phyloP scores from a whole-genome alignment of 1,140 invertebrate genomes.

The Tribolium castaneum region DNA sequence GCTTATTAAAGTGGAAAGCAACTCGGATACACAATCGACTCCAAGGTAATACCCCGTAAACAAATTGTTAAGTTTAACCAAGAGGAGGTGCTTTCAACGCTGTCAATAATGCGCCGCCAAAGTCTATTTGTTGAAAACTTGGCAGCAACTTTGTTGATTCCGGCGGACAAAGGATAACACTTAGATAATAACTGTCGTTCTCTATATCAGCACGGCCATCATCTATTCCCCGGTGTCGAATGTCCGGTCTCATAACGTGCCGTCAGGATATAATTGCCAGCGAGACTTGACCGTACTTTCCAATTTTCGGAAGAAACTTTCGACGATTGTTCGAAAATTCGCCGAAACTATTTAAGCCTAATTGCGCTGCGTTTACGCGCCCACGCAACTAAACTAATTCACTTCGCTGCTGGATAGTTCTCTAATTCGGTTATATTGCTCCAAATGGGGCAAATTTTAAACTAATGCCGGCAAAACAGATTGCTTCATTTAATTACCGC shows the following conservation, averaged over 20 bases:
- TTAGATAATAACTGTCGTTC: constrained; percentile 43
- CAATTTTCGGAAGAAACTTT: neutral
- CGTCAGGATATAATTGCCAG: constrained; percentile 13
- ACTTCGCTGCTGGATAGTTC: constrained; percentile 7
- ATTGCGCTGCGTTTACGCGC: constrained; percentile 18
- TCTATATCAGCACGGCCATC: constrained; percentile 39
- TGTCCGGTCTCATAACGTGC: constrained; percentile 22
- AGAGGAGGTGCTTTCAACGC: neutral
- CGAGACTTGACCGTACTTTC: constrained; percentile 23
- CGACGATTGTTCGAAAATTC: constrained; percentile 15
- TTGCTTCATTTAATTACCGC: neutral
- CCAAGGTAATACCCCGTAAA: constrained; percentile 15
- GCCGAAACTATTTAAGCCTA: constrained; percentile 11
- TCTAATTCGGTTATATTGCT: constrained; percentile 15
- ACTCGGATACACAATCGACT: neutral
- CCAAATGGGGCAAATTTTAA: neutral
- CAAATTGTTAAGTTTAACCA: constrained; percentile 23
- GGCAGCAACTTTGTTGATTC: constrained; percentile 36
- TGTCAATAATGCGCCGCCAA: constrained; percentile 21
- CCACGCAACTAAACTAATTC: constrained; percentile 11
- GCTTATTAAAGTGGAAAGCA: constrained; percentile 27
- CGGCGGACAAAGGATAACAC: constrained; percentile 39
- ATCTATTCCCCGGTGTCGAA: constrained; percentile 29
- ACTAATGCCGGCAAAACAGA: neutral
- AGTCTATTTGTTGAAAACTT: constrained; percentile 22